A percentile compares a stretch with the other conserved stretches of the same genome.
phyloP scores from a whole-genome alignment of 2,797 vertebrate species.

The Sternotherus odoratus region DNA sequence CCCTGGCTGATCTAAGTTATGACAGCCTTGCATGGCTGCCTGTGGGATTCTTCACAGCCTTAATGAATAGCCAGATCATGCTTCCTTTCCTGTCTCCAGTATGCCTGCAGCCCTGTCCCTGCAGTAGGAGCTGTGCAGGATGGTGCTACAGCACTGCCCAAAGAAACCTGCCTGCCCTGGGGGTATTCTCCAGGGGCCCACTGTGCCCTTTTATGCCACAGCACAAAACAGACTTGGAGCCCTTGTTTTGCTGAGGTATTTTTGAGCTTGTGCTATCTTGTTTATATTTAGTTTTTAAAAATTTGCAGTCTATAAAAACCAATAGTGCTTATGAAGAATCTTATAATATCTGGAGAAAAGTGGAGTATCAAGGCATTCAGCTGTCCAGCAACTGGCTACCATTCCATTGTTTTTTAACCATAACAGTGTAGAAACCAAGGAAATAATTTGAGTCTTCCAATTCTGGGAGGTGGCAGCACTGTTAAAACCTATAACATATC shows the following conservation, averaged over 20 bases:
- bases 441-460: neutral
- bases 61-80: neutral
- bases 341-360: neutral
- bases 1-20: neutral
- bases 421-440: fast-evolving
- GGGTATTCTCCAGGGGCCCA: neutral
- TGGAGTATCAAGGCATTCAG: neutral
- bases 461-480: neutral
- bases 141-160: neutral
- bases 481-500: neutral
- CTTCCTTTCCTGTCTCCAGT: neutral
- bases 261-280: neutral
- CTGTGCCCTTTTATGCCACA: neutral
- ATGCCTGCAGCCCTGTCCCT: neutral
- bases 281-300: neutral
- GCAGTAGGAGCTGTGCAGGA: neutral
- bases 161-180: neutral
- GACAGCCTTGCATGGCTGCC: neutral
- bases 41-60: neutral
- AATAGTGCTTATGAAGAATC: neutral
- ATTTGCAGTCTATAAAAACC: neutral
- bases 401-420: neutral
- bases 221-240: neutral
- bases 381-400: neutral
- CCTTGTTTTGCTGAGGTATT: neutral